phyloP scores from a whole-genome alignment of 2,797 vertebrate species.

The Glossophaga mutica region DNA sequence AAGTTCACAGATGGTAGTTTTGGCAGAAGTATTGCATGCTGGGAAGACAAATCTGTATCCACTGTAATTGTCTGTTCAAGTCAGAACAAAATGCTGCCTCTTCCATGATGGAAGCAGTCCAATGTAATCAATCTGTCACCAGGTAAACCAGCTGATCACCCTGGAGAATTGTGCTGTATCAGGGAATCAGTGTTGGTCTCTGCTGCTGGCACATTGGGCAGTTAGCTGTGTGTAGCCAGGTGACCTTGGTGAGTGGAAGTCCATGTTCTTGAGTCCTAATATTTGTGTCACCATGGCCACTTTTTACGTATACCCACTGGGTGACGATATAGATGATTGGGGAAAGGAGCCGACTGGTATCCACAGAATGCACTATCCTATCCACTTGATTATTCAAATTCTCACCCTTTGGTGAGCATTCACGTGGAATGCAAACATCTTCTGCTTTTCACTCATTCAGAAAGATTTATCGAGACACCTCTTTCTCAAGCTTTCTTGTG shows the following conservation, averaged over 20 bases:
- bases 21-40: neutral
- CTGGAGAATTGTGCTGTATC: neutral
- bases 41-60: neutral
- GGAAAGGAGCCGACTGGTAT: neutral
- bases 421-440: neutral
- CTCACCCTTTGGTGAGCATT: neutral
- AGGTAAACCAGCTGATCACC: neutral
- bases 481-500: neutral
- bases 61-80: neutral
- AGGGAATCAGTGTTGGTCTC: neutral
- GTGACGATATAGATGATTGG: neutral
- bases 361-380: neutral
- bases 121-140: neutral
- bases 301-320: neutral
- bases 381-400: neutral
- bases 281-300: neutral
- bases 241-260: neutral
- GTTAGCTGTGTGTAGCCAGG: neutral
- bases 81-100: conserved; percentile 11
- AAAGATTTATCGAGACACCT: neutral
- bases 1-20: neutral
- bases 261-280: neutral
- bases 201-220: neutral
- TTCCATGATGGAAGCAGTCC: neutral
- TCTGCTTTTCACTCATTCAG: neutral